A percentile compares a stretch with the other conserved stretches of the same genome.
Evolutionary conservation across 2,888 invertebrate species (phyloP).

Genomic region (Drosophila imparisetae): DNA sequence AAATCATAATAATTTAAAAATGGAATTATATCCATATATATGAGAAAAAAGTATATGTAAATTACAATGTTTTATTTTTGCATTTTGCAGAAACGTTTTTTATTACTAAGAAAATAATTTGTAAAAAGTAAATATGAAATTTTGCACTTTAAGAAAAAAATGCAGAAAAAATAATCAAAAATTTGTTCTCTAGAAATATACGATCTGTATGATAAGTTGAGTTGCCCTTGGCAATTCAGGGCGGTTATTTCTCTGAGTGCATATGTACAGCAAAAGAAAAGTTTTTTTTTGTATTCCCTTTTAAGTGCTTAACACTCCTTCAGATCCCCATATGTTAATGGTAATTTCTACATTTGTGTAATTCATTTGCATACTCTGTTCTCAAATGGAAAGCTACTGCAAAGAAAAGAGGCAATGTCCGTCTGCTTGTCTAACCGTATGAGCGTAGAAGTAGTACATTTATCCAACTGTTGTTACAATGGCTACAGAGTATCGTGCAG

Average conservation of each 20-base stretch:
- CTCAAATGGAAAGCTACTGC: background rate
- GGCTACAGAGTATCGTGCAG: background rate
- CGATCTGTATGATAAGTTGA: background rate
- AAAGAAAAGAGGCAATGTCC: background rate
- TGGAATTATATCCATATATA: fast-evolving
- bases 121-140: fast-evolving
- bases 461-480: background rate
- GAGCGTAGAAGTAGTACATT: background rate
- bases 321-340: background rate
- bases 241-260: background rate
- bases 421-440: background rate
- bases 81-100: background rate
- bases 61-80: background rate
- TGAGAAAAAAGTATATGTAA: background rate
- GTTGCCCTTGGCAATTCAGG: background rate
- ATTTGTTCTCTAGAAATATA: background rate
- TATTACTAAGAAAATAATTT: background rate
- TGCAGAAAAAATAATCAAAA: background rate
- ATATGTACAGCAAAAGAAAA: background rate
- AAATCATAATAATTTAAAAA: background rate
- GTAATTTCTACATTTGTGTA: slow-evolving; percentile 16
- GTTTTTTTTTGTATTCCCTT: background rate
- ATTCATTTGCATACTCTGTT: slow-evolving; percentile 15
- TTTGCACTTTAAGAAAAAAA: background rate
- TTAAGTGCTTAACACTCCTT: background rate